A percentile compares a stretch with the other conserved stretches of the same genome.
Conservation (phyloP, 2,888 invertebrate genomes). For the Hanleya hanleyi region DNA sequence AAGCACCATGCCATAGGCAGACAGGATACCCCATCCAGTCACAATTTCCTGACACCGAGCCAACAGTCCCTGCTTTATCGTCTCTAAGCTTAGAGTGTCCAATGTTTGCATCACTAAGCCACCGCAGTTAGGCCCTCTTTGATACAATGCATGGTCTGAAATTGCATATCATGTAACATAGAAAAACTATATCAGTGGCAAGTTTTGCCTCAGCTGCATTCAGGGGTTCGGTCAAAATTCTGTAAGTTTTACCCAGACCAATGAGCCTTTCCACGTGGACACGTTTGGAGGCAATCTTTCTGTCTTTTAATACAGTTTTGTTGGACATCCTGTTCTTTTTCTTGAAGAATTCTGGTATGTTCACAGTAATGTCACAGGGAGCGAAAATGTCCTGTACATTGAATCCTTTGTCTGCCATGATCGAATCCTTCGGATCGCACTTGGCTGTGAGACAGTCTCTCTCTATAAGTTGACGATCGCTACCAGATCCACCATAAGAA, state of each 20-base stretch:
- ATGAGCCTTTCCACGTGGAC: slow-evolving; percentile 44
- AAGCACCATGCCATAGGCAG: too few relatives aligned
- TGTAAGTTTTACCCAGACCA: slow-evolving; percentile 39
- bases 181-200: slow-evolving; percentile 26
- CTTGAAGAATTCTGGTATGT: slow-evolving; percentile 42
- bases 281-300: slow-evolving; percentile 38
- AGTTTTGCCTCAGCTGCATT: slow-evolving; percentile 33
- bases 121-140: neutral
- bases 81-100: too few relatives aligned
- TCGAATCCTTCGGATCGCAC: slow-evolving; percentile 34
- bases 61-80: too few relatives aligned
- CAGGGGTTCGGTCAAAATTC: slow-evolving; percentile 23
- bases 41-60: too few relatives aligned
- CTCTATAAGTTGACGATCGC: slow-evolving; percentile 41
- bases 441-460: slow-evolving; percentile 14
- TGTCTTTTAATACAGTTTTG: slow-evolving; percentile 28
- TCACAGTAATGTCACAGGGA: slow-evolving; percentile 36
- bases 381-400: slow-evolving; percentile 39
- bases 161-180: slow-evolving; percentile 39
- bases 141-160: slow-evolving; percentile 11
- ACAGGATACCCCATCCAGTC: too few relatives aligned
- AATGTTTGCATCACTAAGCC: too few relatives aligned
- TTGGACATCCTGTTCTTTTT: slow-evolving; percentile 37
- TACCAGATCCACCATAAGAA: slow-evolving; percentile 36
- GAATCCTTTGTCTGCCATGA: slow-evolving; percentile 39